Conservation (phyloP, 2,888 invertebrate species). For the Platycheirus rosarum region DNA sequence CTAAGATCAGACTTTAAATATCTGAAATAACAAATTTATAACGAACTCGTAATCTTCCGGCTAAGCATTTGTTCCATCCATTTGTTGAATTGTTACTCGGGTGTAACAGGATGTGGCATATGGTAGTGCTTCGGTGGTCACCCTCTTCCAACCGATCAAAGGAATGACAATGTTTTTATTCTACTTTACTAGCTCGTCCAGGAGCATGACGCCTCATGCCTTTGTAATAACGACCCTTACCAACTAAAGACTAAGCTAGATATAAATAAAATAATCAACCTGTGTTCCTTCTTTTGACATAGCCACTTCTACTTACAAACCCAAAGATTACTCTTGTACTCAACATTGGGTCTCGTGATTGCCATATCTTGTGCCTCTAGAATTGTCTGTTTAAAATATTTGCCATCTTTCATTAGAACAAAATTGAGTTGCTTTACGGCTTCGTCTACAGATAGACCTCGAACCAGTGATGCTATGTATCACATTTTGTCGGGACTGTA, state of each 20-base stretch:
- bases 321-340: constrained; percentile 97
- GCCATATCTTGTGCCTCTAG: constrained; percentile 95
- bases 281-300: background rate
- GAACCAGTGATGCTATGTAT: constrained; percentile 93
- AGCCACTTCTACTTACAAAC: constrained; percentile 87
- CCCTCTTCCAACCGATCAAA: constrained; percentile 97
- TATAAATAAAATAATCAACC: background rate
- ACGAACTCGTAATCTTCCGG: constrained; percentile 87
- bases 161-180: constrained; percentile 93
- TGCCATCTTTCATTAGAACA: constrained; percentile 90
- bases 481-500: constrained; percentile 96
- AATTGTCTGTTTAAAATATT: constrained; percentile 89
- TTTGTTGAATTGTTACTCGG: constrained; percentile 88
- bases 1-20: background rate
- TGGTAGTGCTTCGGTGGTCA: constrained; percentile 92
- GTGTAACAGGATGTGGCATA: constrained; percentile 84
- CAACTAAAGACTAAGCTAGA: constrained; percentile 93
- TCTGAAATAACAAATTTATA: constrained; percentile 82
- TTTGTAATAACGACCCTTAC: constrained; percentile 89
- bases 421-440: constrained; percentile 95
- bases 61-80: constrained; percentile 89
- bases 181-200: constrained; percentile 87
- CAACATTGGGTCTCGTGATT: constrained; percentile 94
- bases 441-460: constrained; percentile 97
- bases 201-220: constrained; percentile 93